These are phyloP conservation scores for Pipa parva DNA, from an alignment of 2,113 vertebrate genomes.

Conservation along the genomic window DNA sequence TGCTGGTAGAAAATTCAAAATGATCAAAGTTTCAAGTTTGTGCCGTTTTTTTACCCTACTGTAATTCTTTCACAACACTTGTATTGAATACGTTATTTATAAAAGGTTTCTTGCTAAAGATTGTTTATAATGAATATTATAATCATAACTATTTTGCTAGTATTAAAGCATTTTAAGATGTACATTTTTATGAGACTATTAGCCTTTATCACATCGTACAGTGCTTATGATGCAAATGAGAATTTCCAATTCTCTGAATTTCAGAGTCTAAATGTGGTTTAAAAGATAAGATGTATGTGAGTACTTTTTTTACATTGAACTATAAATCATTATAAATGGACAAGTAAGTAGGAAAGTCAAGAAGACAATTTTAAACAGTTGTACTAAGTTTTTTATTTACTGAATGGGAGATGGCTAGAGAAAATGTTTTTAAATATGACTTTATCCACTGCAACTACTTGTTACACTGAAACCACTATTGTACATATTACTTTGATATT, in stretches of 20 bases:
- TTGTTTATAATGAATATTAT: slow-evolving; percentile 24
- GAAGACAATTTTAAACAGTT: not conserved
- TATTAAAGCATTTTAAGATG: slow-evolving; percentile 37
- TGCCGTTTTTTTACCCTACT: not conserved
- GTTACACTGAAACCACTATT: no score
- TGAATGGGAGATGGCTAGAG: not conserved
- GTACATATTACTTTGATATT: no score
- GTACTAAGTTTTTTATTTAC: not conserved
- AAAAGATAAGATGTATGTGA: slow-evolving; percentile 46
- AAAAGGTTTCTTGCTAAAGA: slow-evolving; percentile 1
- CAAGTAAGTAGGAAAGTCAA: slow-evolving; percentile 33
- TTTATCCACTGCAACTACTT: no score
- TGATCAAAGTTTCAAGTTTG: no score
- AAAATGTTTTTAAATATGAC: not conserved
- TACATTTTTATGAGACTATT: slow-evolving; percentile 27
- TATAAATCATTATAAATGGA: slow-evolving; percentile 40
- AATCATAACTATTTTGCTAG: slow-evolving; percentile 28
- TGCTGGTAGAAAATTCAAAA: no score
- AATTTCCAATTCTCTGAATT: slow-evolving; percentile 22
- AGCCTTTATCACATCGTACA: slow-evolving; percentile 26
- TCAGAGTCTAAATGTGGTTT: slow-evolving; percentile 48
- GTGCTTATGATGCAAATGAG: slow-evolving; percentile 45
- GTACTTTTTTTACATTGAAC: slow-evolving; percentile 13
- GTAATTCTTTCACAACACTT: no score
- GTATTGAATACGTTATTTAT: not conserved